Evolutionary conservation across 2,797 vertebrate genomes (phyloP).

Genomic region (Chanos chanos): DNA sequence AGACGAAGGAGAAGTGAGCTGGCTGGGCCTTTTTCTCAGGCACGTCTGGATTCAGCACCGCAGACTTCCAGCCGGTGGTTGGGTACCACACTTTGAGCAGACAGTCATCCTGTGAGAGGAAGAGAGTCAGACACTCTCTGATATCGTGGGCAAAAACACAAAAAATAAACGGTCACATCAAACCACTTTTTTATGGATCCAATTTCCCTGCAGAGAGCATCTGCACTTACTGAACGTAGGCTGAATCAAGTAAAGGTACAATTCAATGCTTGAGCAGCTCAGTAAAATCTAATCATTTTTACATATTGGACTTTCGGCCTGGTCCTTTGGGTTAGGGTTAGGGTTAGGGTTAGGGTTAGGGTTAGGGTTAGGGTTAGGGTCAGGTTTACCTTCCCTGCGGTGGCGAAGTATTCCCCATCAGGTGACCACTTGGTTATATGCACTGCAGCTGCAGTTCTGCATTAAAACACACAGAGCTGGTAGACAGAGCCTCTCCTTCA

Average conservation of each 20-base stretch:
- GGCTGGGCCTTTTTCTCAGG: slow-evolving; percentile 73
- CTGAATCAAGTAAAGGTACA: too few relatives aligned
- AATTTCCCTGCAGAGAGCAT: too few relatives aligned
- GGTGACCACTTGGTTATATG: slow-evolving; percentile 94
- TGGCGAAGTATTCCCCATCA: slow-evolving; percentile 97
- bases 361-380: too few relatives aligned
- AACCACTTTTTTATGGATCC: neutral
- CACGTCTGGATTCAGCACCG: slow-evolving; percentile 84
- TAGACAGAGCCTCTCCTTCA: too few relatives aligned
- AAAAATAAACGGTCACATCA: slow-evolving; percentile 10
- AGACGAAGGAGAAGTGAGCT: slow-evolving; percentile 76
- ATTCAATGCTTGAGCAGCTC: too few relatives aligned
- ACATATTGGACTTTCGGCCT: too few relatives aligned
- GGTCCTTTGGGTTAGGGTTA: too few relatives aligned
- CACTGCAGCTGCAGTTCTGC: slow-evolving; percentile 86
- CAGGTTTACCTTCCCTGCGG: slow-evolving; percentile 92
- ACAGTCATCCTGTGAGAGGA: slow-evolving; percentile 84
- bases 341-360: too few relatives aligned
- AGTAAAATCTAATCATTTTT: too few relatives aligned
- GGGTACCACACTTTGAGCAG: slow-evolving; percentile 97
- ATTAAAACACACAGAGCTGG: slow-evolving; percentile 7
- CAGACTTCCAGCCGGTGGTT: slow-evolving; percentile 90
- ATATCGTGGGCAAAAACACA: too few relatives aligned
- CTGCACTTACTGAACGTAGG: too few relatives aligned
- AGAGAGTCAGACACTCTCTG: neutral